phyloP scores from a whole-genome alignment of 1,140 invertebrate species.

The Coenobita brevimanus region DNA sequence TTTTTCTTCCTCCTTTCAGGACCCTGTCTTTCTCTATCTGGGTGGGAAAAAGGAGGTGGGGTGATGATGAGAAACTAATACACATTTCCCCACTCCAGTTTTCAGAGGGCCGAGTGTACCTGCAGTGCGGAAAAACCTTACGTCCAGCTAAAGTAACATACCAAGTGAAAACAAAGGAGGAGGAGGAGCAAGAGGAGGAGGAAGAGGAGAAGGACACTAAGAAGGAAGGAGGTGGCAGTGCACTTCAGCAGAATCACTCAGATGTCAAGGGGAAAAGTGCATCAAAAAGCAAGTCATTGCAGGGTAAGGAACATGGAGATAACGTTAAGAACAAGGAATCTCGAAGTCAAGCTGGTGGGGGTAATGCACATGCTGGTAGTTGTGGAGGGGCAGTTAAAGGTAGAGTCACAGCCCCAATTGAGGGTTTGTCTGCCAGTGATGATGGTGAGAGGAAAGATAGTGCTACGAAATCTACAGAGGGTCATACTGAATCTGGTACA shows the following conservation, averaged over 20 bases:
- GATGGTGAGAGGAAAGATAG: too few relatives aligned
- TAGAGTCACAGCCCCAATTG: not conserved
- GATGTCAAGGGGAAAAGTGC: not conserved
- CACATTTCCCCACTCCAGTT: slow-evolving; percentile 26
- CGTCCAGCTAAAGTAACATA: slow-evolving; percentile 39
- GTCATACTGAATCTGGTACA: not conserved
- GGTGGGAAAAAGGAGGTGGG: too few relatives aligned
- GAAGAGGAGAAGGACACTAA: not conserved
- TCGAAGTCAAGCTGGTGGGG: not conserved
- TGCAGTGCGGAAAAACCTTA: slow-evolving; percentile 39
- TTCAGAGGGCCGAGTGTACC: slow-evolving; percentile 38
- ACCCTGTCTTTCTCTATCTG: too few relatives aligned
- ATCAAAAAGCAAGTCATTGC: not conserved
- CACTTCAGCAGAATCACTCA: not conserved
- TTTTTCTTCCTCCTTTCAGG: too few relatives aligned
- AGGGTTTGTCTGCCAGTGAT: not conserved
- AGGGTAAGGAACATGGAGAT: not conserved
- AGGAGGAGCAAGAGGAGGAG: slow-evolving; percentile 7
- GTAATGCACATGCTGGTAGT: not conserved
- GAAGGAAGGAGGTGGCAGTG: not conserved
- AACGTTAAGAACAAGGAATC: not conserved
- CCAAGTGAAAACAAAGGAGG: not conserved
- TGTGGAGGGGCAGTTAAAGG: not conserved
- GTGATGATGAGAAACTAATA: too few relatives aligned
- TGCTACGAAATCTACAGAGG: too few relatives aligned